Evolutionary conservation across 2,113 vertebrate genomes (phyloP).

Genomic region (Calidris pugnax): DNA sequence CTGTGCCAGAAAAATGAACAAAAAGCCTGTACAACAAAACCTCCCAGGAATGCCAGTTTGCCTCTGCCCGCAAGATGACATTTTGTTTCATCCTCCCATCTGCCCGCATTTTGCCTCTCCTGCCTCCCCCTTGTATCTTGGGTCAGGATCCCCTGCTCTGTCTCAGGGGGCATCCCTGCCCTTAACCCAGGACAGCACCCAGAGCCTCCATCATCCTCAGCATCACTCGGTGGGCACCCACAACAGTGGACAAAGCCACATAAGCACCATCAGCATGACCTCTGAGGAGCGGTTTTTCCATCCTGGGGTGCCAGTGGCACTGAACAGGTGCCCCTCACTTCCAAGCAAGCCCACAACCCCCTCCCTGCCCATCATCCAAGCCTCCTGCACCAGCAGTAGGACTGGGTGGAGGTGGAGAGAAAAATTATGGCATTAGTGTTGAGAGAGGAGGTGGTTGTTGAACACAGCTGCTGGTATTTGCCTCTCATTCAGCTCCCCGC

Average conservation of each 20-base stretch:
- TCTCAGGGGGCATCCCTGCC: neutral
- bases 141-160: neutral
- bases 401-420: neutral
- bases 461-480: neutral
- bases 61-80: rapidly evolving
- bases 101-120: neutral
- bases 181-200: neutral
- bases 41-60: rapidly evolving
- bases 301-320: rapidly evolving
- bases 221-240: rapidly evolving
- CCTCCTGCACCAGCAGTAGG: neutral
- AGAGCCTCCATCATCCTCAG: neutral
- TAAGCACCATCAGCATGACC: neutral
- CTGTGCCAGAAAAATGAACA: rapidly evolving
- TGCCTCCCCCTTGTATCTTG: rapidly evolving
- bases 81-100: neutral
- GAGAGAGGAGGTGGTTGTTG: neutral
- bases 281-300: neutral
- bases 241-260: neutral
- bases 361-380: neutral
- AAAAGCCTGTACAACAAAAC: neutral
- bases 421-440: neutral
- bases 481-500: neutral
- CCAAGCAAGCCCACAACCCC: neutral
- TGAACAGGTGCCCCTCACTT: neutral